Base-by-base conservation (phyloP, 2,888 invertebrate genomes). In the Drosophila limbata region DNA sequence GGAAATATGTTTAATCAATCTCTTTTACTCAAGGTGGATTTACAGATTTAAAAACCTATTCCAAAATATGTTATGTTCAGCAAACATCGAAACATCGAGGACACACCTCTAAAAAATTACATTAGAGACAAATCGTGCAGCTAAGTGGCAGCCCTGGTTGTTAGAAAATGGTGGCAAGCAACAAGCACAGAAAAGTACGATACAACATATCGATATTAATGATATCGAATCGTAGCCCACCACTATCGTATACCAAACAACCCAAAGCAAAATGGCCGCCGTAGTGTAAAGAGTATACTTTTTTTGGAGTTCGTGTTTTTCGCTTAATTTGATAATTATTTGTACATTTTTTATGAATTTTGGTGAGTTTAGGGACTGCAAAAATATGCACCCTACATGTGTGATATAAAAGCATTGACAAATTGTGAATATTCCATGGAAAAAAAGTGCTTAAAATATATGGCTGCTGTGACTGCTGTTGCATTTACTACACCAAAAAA, bases 291-390 rank as follows among this genome's bases (percentile, higher is more conserved):
- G 77, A 75, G 77, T 81, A 73, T 77, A 73, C 64, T 72, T 73
- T 73, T 83, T 78, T 75, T 73, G 71, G 74, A 84, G 86, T 88
- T 83, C 86, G 82, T 88, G 84, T 89, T 90, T 87, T 83, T 88
- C 73, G 77, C 82, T 86, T 89, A 61, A 77, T 82, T 86, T 87
- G 60, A 71, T 71, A 56, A 79, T 85, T 87, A 84, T 80, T 90
- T 89, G 79, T 65, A 73, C 70, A 72, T 75, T 84, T 81, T 82
- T 88, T 82, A 82, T 79, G 76, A 66, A 74, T 81, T 81, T 89
- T 84, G 86, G 84, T 88, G 86, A 90, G 89, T 89, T 69, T 0
- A 63, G 50, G 19, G n/a, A 19, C 31, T 51, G 33, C 13, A 51
- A 15, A 35, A 37, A 17, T 10, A 0, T n/a, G 21, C 21, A 45